A percentile compares a stretch with the other conserved stretches of the same genome.
Conservation (phyloP, 2,888 invertebrate genomes). For the Ormyrus nitidulus region DNA sequence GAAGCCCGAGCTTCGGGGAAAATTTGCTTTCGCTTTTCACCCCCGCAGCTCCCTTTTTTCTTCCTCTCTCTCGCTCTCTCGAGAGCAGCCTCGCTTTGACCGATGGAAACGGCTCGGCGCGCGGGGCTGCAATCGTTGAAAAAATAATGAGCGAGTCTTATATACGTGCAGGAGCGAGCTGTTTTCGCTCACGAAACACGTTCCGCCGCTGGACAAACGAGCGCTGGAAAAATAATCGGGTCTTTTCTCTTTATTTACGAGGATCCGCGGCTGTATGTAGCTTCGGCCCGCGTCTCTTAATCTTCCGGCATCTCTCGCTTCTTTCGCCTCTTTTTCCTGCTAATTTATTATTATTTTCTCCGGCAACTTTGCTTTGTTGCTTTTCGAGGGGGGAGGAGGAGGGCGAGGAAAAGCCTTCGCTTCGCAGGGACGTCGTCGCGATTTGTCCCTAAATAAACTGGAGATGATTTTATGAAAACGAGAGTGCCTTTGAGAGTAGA, state of each 20-base stretch:
- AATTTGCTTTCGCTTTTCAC: constrained; percentile 65
- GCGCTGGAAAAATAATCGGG: constrained; percentile 66
- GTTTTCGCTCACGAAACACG: constrained; percentile 61
- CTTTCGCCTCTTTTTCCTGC: constrained; percentile 11
- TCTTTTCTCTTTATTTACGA: constrained; percentile 65
- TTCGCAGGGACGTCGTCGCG: constrained; percentile 9
- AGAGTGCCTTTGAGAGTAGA: not conserved
- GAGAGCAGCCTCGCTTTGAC: constrained; percentile 56
- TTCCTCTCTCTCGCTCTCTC: constrained; percentile 13
- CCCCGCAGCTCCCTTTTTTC: constrained; percentile 20
- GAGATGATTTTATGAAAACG: constrained; percentile 35
- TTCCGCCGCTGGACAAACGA: constrained; percentile 58
- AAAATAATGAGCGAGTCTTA: constrained; percentile 62
- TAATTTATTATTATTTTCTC: constrained; percentile 52
- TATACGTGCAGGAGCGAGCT: constrained; percentile 1
- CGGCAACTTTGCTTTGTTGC: constrained; percentile 21
- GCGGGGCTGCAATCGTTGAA: constrained; percentile 47
- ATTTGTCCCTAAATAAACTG: constrained; percentile 28
- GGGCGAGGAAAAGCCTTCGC: constrained; percentile 9
- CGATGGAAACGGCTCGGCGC: constrained; percentile 55
- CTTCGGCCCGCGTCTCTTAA: constrained; percentile 11
- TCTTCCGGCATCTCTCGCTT: constrained; percentile 38
- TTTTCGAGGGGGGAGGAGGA: not conserved
- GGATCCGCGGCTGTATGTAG: constrained; percentile 38
- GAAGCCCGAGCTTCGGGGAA: constrained; percentile 57